Evolutionary conservation across 2,113 vertebrate species (phyloP).

Genomic region (Eclectus roratus): DNA sequence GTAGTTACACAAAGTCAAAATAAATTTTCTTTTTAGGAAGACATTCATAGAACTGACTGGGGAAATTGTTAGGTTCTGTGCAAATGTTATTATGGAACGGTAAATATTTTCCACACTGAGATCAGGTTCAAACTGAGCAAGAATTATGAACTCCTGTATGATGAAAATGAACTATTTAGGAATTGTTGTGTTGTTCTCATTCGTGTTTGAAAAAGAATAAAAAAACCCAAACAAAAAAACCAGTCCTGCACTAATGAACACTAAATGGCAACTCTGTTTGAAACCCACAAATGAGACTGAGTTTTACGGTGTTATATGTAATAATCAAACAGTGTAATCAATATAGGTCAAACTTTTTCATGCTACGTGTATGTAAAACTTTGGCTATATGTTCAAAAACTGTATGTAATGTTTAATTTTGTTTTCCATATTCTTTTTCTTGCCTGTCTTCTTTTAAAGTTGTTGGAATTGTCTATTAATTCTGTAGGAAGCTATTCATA

Average conservation of each 20-base stretch:
- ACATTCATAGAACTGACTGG: background rate
- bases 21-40: background rate
- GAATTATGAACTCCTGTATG: background rate
- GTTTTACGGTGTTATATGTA: background rate
- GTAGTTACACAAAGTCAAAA: background rate
- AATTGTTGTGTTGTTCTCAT: background rate
- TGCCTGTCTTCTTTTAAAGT: background rate
- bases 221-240: background rate
- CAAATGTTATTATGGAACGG: background rate
- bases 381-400: background rate
- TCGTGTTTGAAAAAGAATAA: background rate
- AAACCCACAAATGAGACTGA: background rate
- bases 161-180: background rate
- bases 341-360: background rate
- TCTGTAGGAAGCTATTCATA: background rate
- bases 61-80: background rate
- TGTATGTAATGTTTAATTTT: background rate
- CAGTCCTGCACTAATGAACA: background rate
- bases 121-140: background rate
- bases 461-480: background rate
- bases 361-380: background rate
- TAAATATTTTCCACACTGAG: background rate
- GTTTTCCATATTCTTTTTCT: background rate
- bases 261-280: background rate
- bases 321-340: background rate